Percentiles rank a stretch among this genome's conserved stretches.
Conservation (phyloP, 2,888 invertebrate species). For the Synanthedon myopaeformis region DNA sequence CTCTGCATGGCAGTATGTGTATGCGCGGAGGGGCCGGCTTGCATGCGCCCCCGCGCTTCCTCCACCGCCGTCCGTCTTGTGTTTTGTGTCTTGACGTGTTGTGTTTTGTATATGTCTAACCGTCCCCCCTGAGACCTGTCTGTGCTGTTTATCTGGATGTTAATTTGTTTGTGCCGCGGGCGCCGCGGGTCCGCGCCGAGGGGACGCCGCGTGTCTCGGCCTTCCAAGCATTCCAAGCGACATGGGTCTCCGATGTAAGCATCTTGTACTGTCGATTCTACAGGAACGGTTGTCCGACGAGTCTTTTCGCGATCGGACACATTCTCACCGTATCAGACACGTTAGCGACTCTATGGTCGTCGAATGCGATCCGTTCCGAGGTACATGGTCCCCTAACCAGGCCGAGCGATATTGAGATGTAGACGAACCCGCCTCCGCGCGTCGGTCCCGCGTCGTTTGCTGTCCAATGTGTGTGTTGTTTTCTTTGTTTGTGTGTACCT, state of each 20-base stretch:
- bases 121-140: constrained; percentile 38
- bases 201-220: constrained; percentile 46
- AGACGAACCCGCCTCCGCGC: constrained; percentile 50
- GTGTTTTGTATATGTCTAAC: constrained; percentile 58
- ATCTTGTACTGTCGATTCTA: constrained; percentile 37
- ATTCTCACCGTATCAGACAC: constrained; percentile 40
- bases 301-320: constrained; percentile 26
- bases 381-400: constrained; percentile 69
- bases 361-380: constrained; percentile 69
- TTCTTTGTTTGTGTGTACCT: constrained; percentile 69
- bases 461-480: constrained; percentile 56
- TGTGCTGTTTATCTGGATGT: constrained; percentile 47
- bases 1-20: constrained; percentile 60
- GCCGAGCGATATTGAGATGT: constrained; percentile 70
- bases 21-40: constrained; percentile 45
- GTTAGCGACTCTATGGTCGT: constrained; percentile 41
- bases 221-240: constrained; percentile 70
- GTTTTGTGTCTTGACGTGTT: constrained; percentile 68
- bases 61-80: constrained; percentile 54
- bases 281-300: constrained; percentile 15
- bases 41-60: constrained; percentile 45
- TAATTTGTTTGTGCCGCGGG: constrained; percentile 35
- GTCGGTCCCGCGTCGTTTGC: constrained; percentile 30
- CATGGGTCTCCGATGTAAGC: constrained; percentile 59
- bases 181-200: constrained; percentile 31